These are phyloP conservation scores for Unio pictorum DNA, from an alignment of 2,888 invertebrate genomes.

Conservation along the genomic window DNA sequence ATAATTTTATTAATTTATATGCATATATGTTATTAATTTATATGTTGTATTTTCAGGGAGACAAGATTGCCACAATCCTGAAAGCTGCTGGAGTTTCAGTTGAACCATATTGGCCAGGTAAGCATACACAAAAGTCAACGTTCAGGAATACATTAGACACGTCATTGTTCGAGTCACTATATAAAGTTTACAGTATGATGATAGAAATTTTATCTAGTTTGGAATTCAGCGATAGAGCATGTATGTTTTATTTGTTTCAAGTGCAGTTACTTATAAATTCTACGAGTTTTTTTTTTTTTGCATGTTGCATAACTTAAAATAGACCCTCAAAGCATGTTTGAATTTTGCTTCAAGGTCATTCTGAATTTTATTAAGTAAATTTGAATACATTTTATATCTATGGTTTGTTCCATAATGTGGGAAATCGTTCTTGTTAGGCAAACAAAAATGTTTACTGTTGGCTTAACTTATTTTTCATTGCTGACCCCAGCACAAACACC, in stretches of 20 bases:
- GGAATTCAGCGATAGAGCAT: neutral
- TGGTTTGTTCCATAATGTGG: no score
- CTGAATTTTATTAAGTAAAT: no score
- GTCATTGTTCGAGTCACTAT: neutral
- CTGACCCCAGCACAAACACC: no score
- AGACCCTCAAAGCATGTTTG: no score
- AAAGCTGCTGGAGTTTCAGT: constrained; percentile 97
- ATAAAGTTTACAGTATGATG: neutral
- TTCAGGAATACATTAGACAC: neutral
- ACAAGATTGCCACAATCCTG: constrained; percentile 96
- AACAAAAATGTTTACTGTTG: no score
- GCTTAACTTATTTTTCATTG: no score
- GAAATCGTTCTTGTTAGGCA: no score
- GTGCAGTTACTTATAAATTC: no score
- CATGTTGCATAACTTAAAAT: no score
- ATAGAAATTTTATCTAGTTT: neutral
- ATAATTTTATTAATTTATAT: neutral
- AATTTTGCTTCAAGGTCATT: no score
- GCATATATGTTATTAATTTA: neutral
- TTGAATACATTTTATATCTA: no score
- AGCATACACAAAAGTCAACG: constrained; percentile 9
- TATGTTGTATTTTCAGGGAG: constrained; percentile 76
- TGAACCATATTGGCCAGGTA: constrained; percentile 97
- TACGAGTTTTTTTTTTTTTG: no score
- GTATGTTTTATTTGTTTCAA: neutral